Evolutionary conservation across 2,113 vertebrate species (phyloP), one percentile per base, ranked within the genome.

Genomic region (Rafetus swinhoei): DNA sequence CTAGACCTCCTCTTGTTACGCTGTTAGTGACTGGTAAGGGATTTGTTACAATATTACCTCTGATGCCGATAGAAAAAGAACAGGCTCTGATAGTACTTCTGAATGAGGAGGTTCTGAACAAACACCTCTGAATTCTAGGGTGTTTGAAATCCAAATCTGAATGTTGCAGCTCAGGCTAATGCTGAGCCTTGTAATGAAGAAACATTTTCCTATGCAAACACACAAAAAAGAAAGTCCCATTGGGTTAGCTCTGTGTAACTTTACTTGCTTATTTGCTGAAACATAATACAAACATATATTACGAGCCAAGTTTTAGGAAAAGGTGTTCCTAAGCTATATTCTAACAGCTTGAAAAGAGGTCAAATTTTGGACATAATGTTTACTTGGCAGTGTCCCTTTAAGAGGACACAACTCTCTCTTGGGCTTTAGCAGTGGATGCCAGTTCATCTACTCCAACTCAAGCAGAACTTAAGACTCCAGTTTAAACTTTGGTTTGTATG

Each of bases 401-500:
- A 87, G 52, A n/a, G 11, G 15, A 45, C 0, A 0, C 45, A n/a
- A 84, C 32, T 60, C 50, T 60, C 24, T 45, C 25, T 29, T 35
- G n/a, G 18, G 35, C 27, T 39, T 72, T 18, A 85, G 52, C 6
- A 8, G 12, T 45, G 81, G 57, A 56, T 25, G 1, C 7, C 69
- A 32, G 3, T 60, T 80, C n/a, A 81, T 52, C 57, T 87, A 21
- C 13, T 87, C 18, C 24, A 86, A 82, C 6, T 45, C 7, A 27
- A 1, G 2, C 65, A 81, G 55, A 91, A 92, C 9, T 0, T 87
- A 90, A 79, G 88, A 2, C 39, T 72, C 53, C 53, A 76, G 45
- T 60, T 89, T 83, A 90, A 93, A 92, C 39, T 93, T 72, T 74
- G 53, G 21, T 88, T 90, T 82, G 81, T 91, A 69, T 93, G 35